phyloP scores from a whole-genome alignment of 2,888 invertebrate species.

The Schizaphis graminum region DNA sequence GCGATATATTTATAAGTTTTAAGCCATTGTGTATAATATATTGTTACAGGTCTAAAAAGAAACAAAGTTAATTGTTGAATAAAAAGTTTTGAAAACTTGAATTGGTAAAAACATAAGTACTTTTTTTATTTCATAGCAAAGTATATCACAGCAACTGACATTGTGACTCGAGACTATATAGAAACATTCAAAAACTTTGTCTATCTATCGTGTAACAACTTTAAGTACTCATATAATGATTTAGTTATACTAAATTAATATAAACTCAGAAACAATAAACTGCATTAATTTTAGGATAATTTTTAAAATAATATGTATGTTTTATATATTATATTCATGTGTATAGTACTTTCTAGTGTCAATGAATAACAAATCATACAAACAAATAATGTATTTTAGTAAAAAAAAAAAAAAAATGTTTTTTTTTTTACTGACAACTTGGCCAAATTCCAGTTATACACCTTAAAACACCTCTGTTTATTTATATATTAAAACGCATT shows the following conservation, averaged over 20 bases:
- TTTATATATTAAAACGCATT: slow-evolving; percentile 11
- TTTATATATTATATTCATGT: no score
- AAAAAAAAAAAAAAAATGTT: background rate
- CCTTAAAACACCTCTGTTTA: slow-evolving; percentile 2
- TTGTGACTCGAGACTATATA: background rate
- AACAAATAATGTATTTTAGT: background rate
- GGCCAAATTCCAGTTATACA: background rate
- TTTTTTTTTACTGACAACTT: slow-evolving; percentile 12
- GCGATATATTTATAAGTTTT: background rate
- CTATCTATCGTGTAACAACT: background rate
- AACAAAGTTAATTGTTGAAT: background rate
- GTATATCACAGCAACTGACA: background rate
- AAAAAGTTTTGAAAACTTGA: background rate
- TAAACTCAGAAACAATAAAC: background rate
- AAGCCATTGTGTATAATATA: background rate
- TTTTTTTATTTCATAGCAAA: background rate
- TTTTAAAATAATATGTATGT: background rate
- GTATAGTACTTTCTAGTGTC: background rate
- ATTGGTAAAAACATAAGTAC: background rate
- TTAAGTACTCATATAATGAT: background rate
- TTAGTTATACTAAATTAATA: background rate
- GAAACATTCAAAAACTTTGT: background rate
- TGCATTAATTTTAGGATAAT: background rate
- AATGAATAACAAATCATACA: background rate
- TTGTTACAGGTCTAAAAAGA: background rate